Base-by-base conservation (phyloP, 2,888 invertebrate genomes). In the Pandemis heparana region DNA sequence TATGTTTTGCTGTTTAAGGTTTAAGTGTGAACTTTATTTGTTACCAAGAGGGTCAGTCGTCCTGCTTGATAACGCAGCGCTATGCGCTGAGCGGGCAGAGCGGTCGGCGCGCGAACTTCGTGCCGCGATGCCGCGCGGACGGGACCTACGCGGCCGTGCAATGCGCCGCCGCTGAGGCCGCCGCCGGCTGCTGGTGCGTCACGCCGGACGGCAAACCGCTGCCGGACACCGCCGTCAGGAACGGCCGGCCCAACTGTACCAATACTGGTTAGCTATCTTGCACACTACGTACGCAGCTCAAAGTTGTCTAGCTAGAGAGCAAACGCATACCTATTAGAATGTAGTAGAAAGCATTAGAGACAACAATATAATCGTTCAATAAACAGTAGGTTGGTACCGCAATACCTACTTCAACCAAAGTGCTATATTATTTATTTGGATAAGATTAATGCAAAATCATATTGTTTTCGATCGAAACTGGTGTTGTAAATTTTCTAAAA, bases 131-230 rank as follows among this genome's bases (percentile, higher is more conserved):
- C 87, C 96, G 97, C 70, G 94, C 95, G 4, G 98, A 98, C 86
- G 98, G 99, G 16, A 96, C 96, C 3, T 99, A 97, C 88, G 96
- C 97, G 0, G 96, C 97, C 10, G 96, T 98, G 74, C 99, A 99
- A 92, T 99, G 98, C 86, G 96, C 97, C 70, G 96, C 97, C 5
- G 96, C 96, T 71, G 96, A 97, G 7, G 95, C 95, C 7, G 96
- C 96, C 72, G 96, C 97, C 1, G 96, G 96, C 85, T 99, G 98
- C 92, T 98, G 98, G 98, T 99, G 99, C 88, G 98, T 98, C 75
- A 97, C 97, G 0, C 96, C 96, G 14, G 96, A 96, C 79, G 99
- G 99, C 56, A 96, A 96, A 79, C 98, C 98, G 0, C 95, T 98
- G 69, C 96, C 97, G 10, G 97, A 97, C 81, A 97, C 98, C 5